Evolutionary conservation across 2,797 vertebrate genomes (phyloP).

Genomic region (Phataginus tetradactyla): DNA sequence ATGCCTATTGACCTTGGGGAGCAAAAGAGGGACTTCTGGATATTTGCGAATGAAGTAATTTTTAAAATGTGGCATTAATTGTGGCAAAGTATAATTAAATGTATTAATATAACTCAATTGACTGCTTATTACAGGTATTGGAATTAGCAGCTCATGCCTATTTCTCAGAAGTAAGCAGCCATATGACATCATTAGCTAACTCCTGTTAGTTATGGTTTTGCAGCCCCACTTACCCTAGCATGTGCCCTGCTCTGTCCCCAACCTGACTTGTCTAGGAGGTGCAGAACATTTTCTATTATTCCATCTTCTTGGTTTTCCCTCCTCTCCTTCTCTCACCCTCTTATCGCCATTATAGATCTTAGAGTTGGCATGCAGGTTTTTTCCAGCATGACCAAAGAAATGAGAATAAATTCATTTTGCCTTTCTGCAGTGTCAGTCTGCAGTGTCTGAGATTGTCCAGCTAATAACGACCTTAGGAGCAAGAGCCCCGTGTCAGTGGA

Average conservation of each 20-base stretch:
- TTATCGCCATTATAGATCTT: neutral
- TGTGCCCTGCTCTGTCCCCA: conserved; percentile 59
- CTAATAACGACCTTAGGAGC: neutral
- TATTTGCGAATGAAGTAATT: conserved; percentile 54
- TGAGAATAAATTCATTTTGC: neutral
- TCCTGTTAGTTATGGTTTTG: conserved; percentile 61
- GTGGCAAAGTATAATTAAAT: conserved; percentile 41
- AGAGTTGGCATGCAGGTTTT: neutral
- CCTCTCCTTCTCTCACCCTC: neutral
- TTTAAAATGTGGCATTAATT: conserved; percentile 50
- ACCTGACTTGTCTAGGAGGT: conserved; percentile 41
- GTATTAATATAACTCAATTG: conserved; percentile 67
- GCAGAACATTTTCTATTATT: neutral
- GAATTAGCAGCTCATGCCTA: conserved; percentile 76
- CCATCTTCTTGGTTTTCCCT: neutral
- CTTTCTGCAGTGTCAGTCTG: neutral
- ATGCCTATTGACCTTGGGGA: conserved; percentile 18
- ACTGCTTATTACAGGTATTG: conserved; percentile 78
- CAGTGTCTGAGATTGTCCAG: neutral
- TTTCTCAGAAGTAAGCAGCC: conserved; percentile 78
- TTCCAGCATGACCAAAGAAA: conserved; percentile 18
- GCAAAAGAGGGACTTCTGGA: conserved; percentile 63
- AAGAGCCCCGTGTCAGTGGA: neutral
- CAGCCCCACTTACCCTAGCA: conserved; percentile 63
- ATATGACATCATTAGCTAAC: conserved; percentile 59